Evolutionary conservation across 2,797 vertebrate genomes (phyloP).

Genomic region (Anguilla megastoma): DNA sequence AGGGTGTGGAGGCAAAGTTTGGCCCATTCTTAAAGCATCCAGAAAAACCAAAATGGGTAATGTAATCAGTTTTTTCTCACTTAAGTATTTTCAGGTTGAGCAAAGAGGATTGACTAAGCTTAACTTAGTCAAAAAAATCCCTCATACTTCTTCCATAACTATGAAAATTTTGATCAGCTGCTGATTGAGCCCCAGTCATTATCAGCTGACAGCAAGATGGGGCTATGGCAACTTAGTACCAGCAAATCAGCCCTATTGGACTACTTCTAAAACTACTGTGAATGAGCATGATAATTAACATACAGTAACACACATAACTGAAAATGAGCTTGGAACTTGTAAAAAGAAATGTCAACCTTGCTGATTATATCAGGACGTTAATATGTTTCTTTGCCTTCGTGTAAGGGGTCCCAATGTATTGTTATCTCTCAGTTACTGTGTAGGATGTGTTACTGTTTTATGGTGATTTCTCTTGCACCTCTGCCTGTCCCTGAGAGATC

Average conservation of each 20-base stretch:
- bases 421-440: neutral
- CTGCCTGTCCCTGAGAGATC: neutral
- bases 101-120: neutral
- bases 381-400: neutral
- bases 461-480: neutral
- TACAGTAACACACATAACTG: neutral
- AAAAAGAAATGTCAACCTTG: neutral
- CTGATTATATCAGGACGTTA: neutral
- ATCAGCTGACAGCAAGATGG: neutral
- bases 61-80: neutral
- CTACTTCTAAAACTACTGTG: conserved; percentile 7
- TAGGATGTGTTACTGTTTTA: neutral
- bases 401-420: neutral
- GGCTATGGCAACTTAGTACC: neutral
- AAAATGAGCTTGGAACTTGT: neutral
- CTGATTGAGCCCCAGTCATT: neutral
- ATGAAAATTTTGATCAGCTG: neutral
- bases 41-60: neutral
- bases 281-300: neutral
- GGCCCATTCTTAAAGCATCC: neutral
- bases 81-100: neutral
- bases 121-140: neutral
- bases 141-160: neutral
- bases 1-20: neutral
- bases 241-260: neutral